Percentiles rank a stretch among this genome's conserved stretches.
Evolutionary conservation across 2,797 vertebrate genomes (phyloP).

Genomic region (Neosilurus mollespiculum): DNA sequence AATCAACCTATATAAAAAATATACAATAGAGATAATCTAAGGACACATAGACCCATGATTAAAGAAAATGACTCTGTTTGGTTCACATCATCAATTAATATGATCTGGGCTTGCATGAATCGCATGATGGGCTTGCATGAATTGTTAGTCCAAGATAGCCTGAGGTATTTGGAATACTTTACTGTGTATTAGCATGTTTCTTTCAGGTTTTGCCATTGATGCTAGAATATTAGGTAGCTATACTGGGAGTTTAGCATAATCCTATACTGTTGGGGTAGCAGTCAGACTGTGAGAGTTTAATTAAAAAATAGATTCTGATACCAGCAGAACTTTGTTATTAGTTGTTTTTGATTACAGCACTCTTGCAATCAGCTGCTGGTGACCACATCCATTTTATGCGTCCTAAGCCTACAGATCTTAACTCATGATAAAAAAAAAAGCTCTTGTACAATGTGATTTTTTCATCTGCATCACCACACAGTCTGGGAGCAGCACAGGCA

Average conservation of each 20-base stretch:
- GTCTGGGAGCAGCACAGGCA: not conserved
- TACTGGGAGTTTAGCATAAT: not conserved
- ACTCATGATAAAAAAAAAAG: not conserved
- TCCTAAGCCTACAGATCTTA: not conserved
- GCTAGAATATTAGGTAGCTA: too few relatives aligned
- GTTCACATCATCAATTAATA: too few relatives aligned
- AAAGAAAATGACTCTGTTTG: too few relatives aligned
- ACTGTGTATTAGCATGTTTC: too few relatives aligned
- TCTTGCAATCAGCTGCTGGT: not conserved
- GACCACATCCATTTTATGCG: not conserved
- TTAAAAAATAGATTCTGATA: not conserved
- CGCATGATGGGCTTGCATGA: too few relatives aligned
- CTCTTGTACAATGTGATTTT: not conserved
- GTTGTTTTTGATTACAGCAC: not conserved
- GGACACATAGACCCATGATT: too few relatives aligned
- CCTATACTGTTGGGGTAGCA: not conserved
- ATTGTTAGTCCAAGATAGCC: too few relatives aligned
- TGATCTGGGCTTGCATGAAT: too few relatives aligned
- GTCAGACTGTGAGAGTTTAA: not conserved
- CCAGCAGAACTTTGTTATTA: not conserved
- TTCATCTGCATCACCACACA: not conserved
- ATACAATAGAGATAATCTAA: too few relatives aligned
- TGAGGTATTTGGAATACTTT: too few relatives aligned
- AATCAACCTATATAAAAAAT: too few relatives aligned
- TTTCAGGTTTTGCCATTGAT: too few relatives aligned